Evolutionary conservation across 2,113 vertebrate species (phyloP).

Genomic region (Odobenus rosmarus): DNA sequence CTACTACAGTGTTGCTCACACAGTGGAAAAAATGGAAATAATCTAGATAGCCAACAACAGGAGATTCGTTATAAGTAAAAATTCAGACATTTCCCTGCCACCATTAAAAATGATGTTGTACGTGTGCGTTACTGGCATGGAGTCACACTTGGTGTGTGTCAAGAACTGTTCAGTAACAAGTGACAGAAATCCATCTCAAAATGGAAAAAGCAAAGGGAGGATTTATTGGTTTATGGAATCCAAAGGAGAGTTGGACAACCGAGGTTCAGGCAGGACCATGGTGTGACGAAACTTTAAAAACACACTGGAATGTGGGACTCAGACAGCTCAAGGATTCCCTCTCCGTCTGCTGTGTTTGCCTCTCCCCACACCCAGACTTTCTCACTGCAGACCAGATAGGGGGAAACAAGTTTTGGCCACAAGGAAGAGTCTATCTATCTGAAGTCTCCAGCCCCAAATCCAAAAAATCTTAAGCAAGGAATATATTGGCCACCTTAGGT

Average conservation of each 20-base stretch:
- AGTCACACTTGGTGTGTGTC: background rate
- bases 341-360: background rate
- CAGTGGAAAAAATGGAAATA: background rate
- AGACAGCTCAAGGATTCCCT: background rate
- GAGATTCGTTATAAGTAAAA: background rate
- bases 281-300: background rate
- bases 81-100: background rate
- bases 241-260: background rate
- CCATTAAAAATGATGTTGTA: background rate
- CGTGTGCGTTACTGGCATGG: background rate
- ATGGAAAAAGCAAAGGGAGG: background rate
- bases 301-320: background rate
- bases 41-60: background rate
- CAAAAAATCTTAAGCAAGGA: background rate
- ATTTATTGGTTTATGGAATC: background rate
- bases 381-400: background rate
- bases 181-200: conserved; percentile 5
- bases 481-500: background rate
- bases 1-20: background rate
- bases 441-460: background rate
- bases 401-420: background rate
- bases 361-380: background rate
- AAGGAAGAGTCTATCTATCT: background rate
- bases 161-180: background rate
- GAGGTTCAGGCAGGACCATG: background rate